Percentiles rank a stretch among this genome's conserved stretches.
phyloP scores from a whole-genome alignment of 2,888 invertebrate species.

The Machimus rusticus region DNA sequence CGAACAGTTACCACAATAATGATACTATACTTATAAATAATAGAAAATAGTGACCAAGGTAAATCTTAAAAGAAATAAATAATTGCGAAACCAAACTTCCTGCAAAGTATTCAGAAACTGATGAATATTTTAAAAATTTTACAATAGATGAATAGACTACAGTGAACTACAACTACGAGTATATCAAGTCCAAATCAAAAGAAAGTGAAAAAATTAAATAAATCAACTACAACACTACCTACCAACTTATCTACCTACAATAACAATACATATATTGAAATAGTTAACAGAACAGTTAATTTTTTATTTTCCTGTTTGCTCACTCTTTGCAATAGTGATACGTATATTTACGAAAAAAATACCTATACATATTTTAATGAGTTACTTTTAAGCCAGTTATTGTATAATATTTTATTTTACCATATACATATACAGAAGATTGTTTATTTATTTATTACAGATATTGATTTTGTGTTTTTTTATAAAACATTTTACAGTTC shows the following conservation, averaged over 20 bases:
- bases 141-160: background rate
- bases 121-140: background rate
- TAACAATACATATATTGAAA: slow-evolving; percentile 27
- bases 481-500: background rate
- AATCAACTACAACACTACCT: background rate
- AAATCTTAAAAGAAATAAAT: background rate
- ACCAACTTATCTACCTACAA: slow-evolving; percentile 7
- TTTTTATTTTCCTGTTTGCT: slow-evolving; percentile 30
- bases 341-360: slow-evolving; percentile 25
- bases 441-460: slow-evolving; percentile 40
- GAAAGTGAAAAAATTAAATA: background rate
- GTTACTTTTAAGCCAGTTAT: slow-evolving; percentile 35
- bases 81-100: background rate
- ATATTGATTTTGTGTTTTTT: slow-evolving; percentile 30
- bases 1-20: slow-evolving; percentile 26
- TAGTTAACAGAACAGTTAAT: slow-evolving; percentile 10
- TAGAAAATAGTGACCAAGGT: background rate
- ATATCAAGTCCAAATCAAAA: slow-evolving; percentile 17
- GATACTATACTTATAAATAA: background rate
- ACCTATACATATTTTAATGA: slow-evolving; percentile 38
- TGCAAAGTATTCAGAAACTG: slow-evolving; percentile 10
- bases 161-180: background rate
- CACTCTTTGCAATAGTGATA: slow-evolving; percentile 40
- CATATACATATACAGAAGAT: slow-evolving; percentile 18
- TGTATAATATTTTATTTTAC: slow-evolving; percentile 33